Conservation (phyloP, 2,797 vertebrate species). For the Neomorphus geoffroyi region DNA sequence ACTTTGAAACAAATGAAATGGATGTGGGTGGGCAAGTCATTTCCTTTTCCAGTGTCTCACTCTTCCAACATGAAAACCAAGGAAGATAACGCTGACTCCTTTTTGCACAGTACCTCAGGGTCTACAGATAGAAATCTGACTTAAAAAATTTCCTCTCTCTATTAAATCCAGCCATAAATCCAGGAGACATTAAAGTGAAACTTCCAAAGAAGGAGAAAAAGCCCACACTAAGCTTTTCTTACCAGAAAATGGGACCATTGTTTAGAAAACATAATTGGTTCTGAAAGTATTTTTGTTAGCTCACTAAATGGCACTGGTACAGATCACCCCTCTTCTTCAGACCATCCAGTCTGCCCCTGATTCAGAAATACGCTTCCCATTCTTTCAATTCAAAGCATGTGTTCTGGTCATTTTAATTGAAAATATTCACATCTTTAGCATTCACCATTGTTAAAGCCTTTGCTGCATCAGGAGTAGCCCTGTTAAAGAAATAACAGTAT, state of each 20-base stretch:
- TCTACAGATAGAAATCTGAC: not conserved
- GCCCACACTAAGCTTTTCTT: not conserved
- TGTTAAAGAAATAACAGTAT: not conserved
- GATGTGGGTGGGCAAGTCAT: not conserved
- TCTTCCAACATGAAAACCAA: not conserved
- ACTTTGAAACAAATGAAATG: not conserved
- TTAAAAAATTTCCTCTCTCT: not conserved
- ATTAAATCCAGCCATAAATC: not conserved
- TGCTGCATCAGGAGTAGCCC: not conserved
- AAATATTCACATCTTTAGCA: not conserved
- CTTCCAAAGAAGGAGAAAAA: not conserved
- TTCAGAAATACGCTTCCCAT: not conserved
- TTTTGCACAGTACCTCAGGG: not conserved
- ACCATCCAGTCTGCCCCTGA: not conserved
- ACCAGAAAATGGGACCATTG: not conserved
- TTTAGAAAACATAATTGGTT: not conserved
- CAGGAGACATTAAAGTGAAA: not conserved
- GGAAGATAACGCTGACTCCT: not conserved
- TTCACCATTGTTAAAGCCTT: not conserved
- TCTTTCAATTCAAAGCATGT: not conserved
- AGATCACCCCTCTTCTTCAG: not conserved
- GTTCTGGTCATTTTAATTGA: constrained; percentile 7
- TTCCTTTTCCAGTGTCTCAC: not conserved
- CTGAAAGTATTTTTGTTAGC: not conserved
- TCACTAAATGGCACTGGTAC: not conserved